Evolutionary conservation across 2,113 vertebrate species (phyloP), one percentile per base, ranked within the genome.

Genomic region (Paraplagusia blochii): DNA sequence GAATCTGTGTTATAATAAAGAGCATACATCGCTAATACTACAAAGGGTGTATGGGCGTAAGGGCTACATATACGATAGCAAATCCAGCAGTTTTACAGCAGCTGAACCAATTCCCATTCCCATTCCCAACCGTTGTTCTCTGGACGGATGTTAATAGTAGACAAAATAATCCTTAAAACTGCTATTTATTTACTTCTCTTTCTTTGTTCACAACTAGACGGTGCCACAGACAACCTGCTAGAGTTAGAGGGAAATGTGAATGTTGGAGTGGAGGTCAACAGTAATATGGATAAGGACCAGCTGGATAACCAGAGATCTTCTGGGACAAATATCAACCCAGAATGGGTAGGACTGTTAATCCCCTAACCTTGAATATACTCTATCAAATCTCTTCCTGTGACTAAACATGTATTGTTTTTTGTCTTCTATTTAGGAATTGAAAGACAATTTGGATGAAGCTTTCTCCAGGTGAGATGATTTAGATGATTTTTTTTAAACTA

Each of bases 361-460:
- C 38, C 2, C 38, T 12, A 2, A 22, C n/a, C 33, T 17, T 33
- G 10, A 6, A 29, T n/a, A n/a, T n/a, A n/a, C n/a, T n/a, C n/a
- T n/a, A n/a, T n/a, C n/a, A n/a, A 6, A 13, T 50, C 29, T 43
- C 12, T 43, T 7, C 40, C 40, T 43, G 11, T 7, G 14, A 1
- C 40, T 43, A 14, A 43, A 14, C 12, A 11, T 43, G 1, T 43
- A 2, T 14, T 13, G 14, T 13, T 43, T 43, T 40, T 40, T 40
- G 35, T 55, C 51, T 39, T 49, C 58, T 49, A n/a, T 74, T 33
- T 70, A 98, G 95, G 92, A 92, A 79, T 87, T 91, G 64, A 93
- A 95, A 43, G 95, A 97, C 6, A 92, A 85, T 45, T 90, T 98
- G 66, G 95, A 98, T 72, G 95, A 97, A 85, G 95, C 96, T 0